Conservation (phyloP, 23 tunicate species). For the Ascidia mentula region DNA sequence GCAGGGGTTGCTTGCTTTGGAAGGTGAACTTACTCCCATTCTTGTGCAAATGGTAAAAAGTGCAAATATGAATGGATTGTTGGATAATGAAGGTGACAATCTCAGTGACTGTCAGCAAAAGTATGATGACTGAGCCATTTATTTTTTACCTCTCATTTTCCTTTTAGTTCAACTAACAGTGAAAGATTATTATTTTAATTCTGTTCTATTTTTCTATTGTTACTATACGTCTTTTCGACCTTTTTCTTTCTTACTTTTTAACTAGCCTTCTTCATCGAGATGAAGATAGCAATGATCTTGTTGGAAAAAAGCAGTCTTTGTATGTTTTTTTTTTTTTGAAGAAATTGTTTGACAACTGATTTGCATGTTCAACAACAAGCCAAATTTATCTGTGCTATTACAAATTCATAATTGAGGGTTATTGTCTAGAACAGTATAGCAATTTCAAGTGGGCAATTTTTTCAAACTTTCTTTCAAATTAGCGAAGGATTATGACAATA, state of each 20-base stretch:
- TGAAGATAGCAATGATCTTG: constrained; percentile 43
- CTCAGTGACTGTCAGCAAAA: constrained; percentile 86
- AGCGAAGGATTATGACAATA: too few relatives aligned
- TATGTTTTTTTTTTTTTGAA: constrained; percentile 16
- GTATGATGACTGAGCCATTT: constrained; percentile 36
- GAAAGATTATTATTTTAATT: neutral
- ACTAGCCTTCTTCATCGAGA: constrained; percentile 36
- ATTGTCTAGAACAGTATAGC: too few relatives aligned
- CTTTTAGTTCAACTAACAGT: neutral
- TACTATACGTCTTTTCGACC: neutral
- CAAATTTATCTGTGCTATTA: neutral
- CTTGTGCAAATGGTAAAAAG: constrained; percentile 99
- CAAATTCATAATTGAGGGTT: too few relatives aligned
- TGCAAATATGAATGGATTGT: constrained; percentile 97
- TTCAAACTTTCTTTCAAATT: too few relatives aligned
- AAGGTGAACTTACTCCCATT: constrained; percentile 99
- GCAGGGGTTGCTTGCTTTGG: constrained; percentile 95
- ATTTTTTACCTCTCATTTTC: neutral
- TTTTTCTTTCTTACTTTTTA: neutral
- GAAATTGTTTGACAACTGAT: neutral
- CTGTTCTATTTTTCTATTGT: neutral
- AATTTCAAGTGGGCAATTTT: too few relatives aligned
- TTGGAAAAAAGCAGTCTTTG: constrained; percentile 41
- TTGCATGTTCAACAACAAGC: neutral
- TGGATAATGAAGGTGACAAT: constrained; percentile 95